Base-by-base conservation (phyloP, 2,797 vertebrate species). In the Notolabrus celidotus region DNA sequence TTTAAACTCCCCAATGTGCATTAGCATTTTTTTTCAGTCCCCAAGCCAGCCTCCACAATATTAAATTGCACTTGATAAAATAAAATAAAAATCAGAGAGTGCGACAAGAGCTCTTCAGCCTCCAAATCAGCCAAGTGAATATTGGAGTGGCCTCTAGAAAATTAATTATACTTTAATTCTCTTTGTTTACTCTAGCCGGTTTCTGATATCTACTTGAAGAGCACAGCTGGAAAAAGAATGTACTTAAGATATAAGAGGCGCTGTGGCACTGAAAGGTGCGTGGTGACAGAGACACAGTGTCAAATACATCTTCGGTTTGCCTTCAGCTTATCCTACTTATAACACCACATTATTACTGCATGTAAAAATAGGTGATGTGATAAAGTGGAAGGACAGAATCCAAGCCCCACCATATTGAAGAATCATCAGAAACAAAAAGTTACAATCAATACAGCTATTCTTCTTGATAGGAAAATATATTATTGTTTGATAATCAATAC, bases 11-110 rank as follows among this genome's bases (percentile, higher is more conserved):
- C 72, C 77, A 77, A 89, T 80, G 84, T 85, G 79, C 87, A 93
- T 94, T 94, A 93, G 89, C 89, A 92, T 92, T 93, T 93, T 49
- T 45, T 92, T 90, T 79, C 85, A 88, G 71, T 74, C 72, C 58
- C 73, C 64, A 33, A 59, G 78, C 81, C 84, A 82, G 70, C 76
- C 71, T 82, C 82, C 74, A 89, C 82, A 85, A 85, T 90, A 93
- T 92, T 90, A 93, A 93, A 94, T 74, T 88, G 84, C 83, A 89
- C 86, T 90, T 87, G 78, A 88, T 89, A 78, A 83, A 89, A 86
- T 86, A 85, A 89, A 90, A 90, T 82, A 79, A 66, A 85, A 79
- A 88, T 83, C 72, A 75, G 75, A 66, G 67, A 68, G 76, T 78
- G 77, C 53, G 59, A 86, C 86, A 86, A 86, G 67, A 83, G 78